A percentile compares a stretch with the other conserved stretches of the same genome.
phyloP scores from a whole-genome alignment of 1,140 invertebrate genomes.

The Akabosia matsudoensis region DNA sequence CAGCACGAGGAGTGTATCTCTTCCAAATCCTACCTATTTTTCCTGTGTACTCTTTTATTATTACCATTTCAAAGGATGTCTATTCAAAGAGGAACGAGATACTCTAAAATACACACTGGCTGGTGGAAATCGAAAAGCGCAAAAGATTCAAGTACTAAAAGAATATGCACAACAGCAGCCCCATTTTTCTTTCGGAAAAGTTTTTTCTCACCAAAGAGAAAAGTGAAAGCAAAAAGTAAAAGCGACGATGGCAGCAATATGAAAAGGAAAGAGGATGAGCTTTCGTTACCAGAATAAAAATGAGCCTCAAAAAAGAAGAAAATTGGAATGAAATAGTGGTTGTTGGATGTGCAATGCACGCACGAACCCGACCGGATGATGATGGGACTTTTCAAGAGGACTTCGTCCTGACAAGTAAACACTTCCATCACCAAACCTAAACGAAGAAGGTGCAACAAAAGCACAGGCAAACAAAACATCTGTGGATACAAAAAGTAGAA shows the following conservation, averaged over 20 bases:
- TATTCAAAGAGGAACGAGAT: neutral
- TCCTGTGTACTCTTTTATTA: no score
- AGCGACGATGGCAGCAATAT: neutral
- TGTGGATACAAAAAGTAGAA: neutral
- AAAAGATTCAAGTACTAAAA: neutral
- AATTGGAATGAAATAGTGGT: neutral
- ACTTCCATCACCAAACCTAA: no score
- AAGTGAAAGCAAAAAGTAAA: slow-evolving; percentile 11
- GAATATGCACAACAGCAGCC: neutral
- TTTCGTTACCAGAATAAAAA: slow-evolving; percentile 20
- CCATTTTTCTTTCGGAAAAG: slow-evolving; percentile 1
- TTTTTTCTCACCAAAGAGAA: neutral
- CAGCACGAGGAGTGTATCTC: neutral
- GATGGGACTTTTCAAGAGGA: neutral
- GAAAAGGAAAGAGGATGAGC: slow-evolving; percentile 13
- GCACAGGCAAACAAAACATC: neutral
- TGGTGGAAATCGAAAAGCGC: neutral
- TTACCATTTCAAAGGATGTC: slow-evolving; percentile 1
- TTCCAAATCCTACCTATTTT: no score
- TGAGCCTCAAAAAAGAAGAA: slow-evolving; percentile 15
- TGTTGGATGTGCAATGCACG: neutral
- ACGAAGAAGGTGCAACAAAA: no score
- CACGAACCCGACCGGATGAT: no score
- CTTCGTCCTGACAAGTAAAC: neutral
- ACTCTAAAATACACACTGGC: neutral